Evolutionary conservation across 2,888 invertebrate genomes (phyloP), one percentile per base, ranked within the genome.

Genomic region (Harmothoe impar): DNA sequence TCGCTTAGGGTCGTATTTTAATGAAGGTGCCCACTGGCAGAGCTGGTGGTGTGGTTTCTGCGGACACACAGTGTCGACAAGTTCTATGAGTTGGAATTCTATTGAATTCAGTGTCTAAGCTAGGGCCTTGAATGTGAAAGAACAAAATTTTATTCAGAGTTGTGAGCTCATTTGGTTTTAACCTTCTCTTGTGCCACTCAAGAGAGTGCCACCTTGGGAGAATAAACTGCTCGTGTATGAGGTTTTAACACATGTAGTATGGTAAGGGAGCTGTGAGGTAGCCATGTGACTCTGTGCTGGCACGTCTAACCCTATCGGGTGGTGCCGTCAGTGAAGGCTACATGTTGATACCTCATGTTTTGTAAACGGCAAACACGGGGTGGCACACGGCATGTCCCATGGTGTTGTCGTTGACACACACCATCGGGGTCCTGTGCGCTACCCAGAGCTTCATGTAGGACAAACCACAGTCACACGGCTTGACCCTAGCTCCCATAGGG

Each of bases 321-420:
- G n/a, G 17, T 17, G n/a, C 7, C 68, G n/a, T 5, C 68, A 68
- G n/a, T 23, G n/a, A 68, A n/a, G n/a, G n/a, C 12, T 5, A 68
- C 12, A 68, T 68, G 12, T 68, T 68, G 12, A 68, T 68, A 68
- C 68, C 68, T 68, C 68, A 68, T 68, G 12, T 52, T 68, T 68
- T n/a, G n/a, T n/a, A n/a, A n/a, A n/a, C n/a, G n/a, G n/a, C n/a
- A n/a, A n/a, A n/a, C n/a, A n/a, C n/a, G n/a, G n/a, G n/a, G n/a
- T n/a, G n/a, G n/a, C n/a, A n/a, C n/a, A n/a, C n/a, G n/a, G n/a
- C n/a, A n/a, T n/a, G n/a, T n/a, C n/a, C n/a, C n/a, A n/a, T n/a
- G n/a, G 68, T 68, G n/a, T 68, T 17, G 17, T 68, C 12, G 5
- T n/a, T 17, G 68, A 68, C 68, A 17, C 17, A n/a, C n/a, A 68